Base-by-base conservation (phyloP, 2,888 invertebrate genomes). In the Baronia brevicornis region DNA sequence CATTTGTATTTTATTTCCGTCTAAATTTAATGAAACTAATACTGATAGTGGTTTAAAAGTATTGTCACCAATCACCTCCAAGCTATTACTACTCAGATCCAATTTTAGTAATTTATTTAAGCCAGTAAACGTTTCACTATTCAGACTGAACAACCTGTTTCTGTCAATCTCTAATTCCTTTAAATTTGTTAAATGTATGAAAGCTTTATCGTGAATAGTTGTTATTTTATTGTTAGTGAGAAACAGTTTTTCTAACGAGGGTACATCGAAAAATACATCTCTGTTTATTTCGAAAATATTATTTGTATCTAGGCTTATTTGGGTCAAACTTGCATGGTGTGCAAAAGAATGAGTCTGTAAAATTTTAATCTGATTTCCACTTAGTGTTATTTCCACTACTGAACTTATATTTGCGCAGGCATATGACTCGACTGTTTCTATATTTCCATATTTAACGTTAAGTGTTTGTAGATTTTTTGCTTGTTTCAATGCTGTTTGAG, bases 151-250 rank as follows among this genome's bases (percentile, higher is more conserved):
- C 19, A 94, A 84, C 49, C 87, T 87, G 65, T 91, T 94, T 46
- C 87, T 86, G 49, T 92, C 91, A 39, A 96, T 78, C 64, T 95
- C 94, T 29, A 97, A 71, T 44, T 91, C 91, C 35, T 88, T 87
- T 28, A 96, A 78, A 49, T 90, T 88, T 0, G 73, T 71, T 50
- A 93, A 72, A 48, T 90, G 87, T 36, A 87, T 72, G 49, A 93
- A 95, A n/a, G 97, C 92, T 51, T 89, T 91, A 38, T 95, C 94
- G 43, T 97, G 96, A 34, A 96, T 85, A 4, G 90, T 89, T 31
- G 91, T 91, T 37, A 98, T 87, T 56, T 91, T 90, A 69, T 98
- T 98, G 49, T 89, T 90, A 46, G 94, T 94, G 24, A 97, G 80
- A 52, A 88, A 91, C 18, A 98, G 84, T 37, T 89, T 88, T 41